Evolutionary conservation across 2,113 vertebrate species (phyloP).

Genomic region (Apodemus sylvaticus): DNA sequence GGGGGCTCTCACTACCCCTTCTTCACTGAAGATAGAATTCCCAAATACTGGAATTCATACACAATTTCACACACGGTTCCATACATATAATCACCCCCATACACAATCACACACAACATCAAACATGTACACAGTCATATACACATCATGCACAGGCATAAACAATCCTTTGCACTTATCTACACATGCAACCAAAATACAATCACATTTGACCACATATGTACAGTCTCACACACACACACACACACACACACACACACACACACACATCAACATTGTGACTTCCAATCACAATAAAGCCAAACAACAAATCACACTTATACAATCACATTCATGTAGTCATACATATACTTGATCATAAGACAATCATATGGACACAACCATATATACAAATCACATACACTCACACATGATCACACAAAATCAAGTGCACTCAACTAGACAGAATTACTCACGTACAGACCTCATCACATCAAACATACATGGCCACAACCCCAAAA

Average conservation of each 20-base stretch:
- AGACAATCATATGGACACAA: not conserved
- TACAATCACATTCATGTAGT: not conserved
- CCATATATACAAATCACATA: not conserved
- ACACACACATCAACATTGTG: not conserved
- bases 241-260: no score
- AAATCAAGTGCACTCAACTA: not conserved
- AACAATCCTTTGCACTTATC: not conserved
- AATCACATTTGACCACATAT: not conserved
- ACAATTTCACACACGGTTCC: not conserved
- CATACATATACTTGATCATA: not conserved
- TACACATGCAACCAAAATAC: not conserved
- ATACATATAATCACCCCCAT: not conserved
- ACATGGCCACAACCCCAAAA: not conserved
- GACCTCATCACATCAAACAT: not conserved
- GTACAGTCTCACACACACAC: not conserved
- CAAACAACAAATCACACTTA: not conserved
- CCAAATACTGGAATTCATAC: not conserved
- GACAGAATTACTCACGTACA: not conserved
- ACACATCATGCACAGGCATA: not conserved
- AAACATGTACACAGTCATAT: not conserved
- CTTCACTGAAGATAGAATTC: not conserved
- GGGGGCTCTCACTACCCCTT: not conserved
- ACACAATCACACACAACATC: not conserved
- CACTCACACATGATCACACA: not conserved
- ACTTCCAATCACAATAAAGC: not conserved